Conservation (phyloP, 2,797 vertebrate species). For the Sebastolobus alascanus region DNA sequence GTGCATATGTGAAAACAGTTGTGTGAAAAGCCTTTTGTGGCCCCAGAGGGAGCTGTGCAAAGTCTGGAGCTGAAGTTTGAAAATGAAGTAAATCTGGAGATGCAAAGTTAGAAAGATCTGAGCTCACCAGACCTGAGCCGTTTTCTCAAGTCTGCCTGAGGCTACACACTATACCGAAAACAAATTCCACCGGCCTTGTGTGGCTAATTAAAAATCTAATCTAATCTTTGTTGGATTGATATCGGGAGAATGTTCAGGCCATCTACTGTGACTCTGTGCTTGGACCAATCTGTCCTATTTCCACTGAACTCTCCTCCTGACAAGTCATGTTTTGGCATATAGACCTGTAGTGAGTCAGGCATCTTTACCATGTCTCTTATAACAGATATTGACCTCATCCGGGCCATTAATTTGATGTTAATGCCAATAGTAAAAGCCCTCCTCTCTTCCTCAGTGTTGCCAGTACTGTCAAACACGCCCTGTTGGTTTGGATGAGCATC, state of each 20-base stretch:
- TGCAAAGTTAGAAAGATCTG: background rate
- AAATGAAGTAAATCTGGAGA: too few species aligned
- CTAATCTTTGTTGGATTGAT: background rate
- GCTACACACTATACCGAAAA: background rate
- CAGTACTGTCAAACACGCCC: slow-evolving; percentile 96
- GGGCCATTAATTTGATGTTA: background rate
- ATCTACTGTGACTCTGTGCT: background rate
- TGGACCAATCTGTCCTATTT: background rate
- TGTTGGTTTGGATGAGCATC: slow-evolving; percentile 97
- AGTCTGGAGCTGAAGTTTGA: background rate
- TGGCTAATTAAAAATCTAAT: too few species aligned
- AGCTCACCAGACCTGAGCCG: background rate
- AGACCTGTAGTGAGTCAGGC: background rate
- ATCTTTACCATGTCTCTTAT: background rate
- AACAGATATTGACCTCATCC: too few species aligned
- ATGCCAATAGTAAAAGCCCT: background rate
- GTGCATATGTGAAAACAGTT: background rate
- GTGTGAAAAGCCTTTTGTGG: background rate
- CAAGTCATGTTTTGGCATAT: background rate
- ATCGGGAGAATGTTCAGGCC: background rate
- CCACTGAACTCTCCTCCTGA: background rate
- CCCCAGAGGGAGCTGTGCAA: background rate
- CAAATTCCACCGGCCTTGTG: too few species aligned
- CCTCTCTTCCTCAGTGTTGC: slow-evolving; percentile 87
- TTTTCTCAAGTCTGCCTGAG: background rate